Evolutionary conservation across 2,113 vertebrate species (phyloP).

Genomic region (Gnathonemus echidnorhynchus): DNA sequence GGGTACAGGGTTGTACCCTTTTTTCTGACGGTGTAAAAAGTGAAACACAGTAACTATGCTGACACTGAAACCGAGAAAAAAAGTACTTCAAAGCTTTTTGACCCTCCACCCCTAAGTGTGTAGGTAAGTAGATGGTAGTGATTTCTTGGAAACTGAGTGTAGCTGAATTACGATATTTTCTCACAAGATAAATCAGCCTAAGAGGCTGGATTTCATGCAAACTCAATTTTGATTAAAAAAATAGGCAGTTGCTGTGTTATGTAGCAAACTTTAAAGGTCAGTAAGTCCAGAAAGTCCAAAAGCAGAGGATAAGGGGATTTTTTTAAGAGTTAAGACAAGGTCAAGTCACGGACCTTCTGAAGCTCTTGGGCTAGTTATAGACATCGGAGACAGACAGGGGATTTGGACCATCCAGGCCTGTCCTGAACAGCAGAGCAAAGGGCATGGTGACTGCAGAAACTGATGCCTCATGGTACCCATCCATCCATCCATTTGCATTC

Average conservation of each 20-base stretch:
- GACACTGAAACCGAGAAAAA: neutral
- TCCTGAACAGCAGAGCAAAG: neutral
- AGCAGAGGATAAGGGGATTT: neutral
- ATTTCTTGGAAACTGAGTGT: neutral
- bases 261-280: too few species aligned
- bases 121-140: neutral
- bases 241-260: too few species aligned
- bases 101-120: neutral
- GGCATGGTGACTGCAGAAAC: neutral
- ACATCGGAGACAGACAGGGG: neutral
- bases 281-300: neutral
- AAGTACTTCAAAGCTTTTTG: neutral
- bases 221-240: too few species aligned
- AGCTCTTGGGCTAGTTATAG: neutral
- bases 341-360: neutral
- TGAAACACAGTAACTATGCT: neutral
- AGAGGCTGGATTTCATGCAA: too few species aligned
- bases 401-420: neutral
- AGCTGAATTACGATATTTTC: neutral
- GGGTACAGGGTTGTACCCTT: neutral
- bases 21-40: neutral
- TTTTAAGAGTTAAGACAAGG: neutral
- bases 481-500: neutral
- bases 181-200: neutral
- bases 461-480: neutral